phyloP scores from a whole-genome alignment of 2,113 vertebrate genomes.

The Bettongia penicillata region DNA sequence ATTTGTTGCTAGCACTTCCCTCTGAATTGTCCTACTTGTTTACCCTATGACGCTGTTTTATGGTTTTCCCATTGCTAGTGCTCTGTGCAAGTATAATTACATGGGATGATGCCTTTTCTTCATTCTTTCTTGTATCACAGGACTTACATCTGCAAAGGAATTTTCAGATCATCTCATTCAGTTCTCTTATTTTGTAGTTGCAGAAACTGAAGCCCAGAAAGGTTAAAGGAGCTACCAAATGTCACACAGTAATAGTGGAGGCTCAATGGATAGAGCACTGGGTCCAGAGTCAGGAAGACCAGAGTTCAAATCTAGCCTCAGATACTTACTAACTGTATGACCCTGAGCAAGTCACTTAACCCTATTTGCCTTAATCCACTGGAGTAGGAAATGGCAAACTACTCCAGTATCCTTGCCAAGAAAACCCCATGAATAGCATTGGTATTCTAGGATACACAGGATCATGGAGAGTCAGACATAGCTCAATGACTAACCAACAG shows the following conservation, averaged over 20 bases:
- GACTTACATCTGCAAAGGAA: background rate
- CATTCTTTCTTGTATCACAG: background rate
- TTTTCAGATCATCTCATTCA: background rate
- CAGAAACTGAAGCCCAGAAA: background rate
- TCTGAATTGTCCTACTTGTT: background rate
- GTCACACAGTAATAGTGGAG: background rate
- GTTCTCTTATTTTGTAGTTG: background rate
- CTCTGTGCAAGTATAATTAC: background rate
- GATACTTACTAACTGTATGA: background rate
- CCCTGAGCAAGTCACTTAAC: background rate
- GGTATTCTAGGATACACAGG: background rate
- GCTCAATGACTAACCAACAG: background rate
- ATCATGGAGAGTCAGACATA: background rate
- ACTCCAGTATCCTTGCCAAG: background rate
- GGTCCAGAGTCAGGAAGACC: background rate
- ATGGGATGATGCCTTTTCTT: background rate
- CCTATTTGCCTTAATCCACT: background rate
- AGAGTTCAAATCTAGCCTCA: background rate
- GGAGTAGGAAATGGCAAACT: background rate
- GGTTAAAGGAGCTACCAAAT: background rate
- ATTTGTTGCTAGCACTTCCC: background rate
- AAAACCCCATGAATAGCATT: background rate
- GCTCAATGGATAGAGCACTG: background rate
- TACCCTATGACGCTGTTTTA: background rate
- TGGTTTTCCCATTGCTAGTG: background rate